Evolutionary conservation across 2,797 vertebrate genomes (phyloP), one percentile per base, ranked within the genome.

Genomic region (Acanthornis magna): DNA sequence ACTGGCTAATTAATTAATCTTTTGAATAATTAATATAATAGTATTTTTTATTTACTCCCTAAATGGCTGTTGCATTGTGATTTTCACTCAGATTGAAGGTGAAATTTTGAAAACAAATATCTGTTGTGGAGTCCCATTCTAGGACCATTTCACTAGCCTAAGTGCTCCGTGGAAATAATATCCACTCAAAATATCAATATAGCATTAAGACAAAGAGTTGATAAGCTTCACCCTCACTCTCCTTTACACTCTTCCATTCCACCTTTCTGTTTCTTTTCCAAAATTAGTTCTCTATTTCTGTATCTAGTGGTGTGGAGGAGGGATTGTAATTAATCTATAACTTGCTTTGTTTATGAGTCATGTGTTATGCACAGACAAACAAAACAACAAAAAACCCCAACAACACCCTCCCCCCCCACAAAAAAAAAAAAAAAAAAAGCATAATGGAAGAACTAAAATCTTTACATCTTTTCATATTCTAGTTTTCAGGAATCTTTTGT

Each of bases 31-130:
- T 83, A 65, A 13, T 42, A 61, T 16, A 8, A 54, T 38, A 4
- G 51, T 85, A 1, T 70, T 74, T 77, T 65, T 8, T 11, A 62
- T 60, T 86, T 76, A 22, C 12, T 74, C 13, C 18, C 43, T 34
- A 68, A 88, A 66, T 42, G 26, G 7, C 17, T 57, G 10, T 45
- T 86, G 22, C 8, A 25, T 32, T 78, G 25, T 66, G 13, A 66
- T 21, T 61, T 75, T 73, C 25, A 36, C 19, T 91, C 51, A 63
- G 9, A 15, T 32, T 51, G 36, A 77, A 74, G 32, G 11, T 40
- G 40, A 73, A 50, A 62, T 38, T 60, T 91, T 30, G 42, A 85
- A 95, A 92, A 88, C 45, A 61, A 53, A 12, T 15, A 36, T 72
- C 30, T 83, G 26, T 26, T 62, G 5, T 23, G 43, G 10, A 54